These are phyloP conservation scores for Scrobipalpa costella DNA, from an alignment of 2,888 invertebrate species.

Conservation along the genomic window DNA sequence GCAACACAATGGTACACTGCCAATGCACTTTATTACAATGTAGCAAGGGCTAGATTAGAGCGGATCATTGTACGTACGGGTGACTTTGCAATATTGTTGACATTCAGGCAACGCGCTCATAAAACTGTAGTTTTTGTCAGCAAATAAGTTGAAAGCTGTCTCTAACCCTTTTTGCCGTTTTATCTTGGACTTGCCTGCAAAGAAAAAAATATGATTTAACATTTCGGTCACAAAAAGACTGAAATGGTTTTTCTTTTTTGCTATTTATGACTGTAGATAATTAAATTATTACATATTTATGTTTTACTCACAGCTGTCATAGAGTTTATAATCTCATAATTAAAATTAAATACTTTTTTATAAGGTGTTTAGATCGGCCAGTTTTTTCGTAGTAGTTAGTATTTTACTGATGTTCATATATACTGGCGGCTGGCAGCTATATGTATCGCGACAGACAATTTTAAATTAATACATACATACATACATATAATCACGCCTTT, in stretches of 20 bases:
- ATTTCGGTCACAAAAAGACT: neutral
- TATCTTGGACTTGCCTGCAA: neutral
- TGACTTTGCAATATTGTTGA: conserved; percentile 13
- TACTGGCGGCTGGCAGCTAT: too few relatives aligned
- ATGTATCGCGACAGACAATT: too few relatives aligned
- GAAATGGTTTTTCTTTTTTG: neutral
- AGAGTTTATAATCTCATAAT: too few relatives aligned
- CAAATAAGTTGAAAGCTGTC: conserved; percentile 17
- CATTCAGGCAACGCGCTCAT: conserved; percentile 22
- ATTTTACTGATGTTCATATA: too few relatives aligned
- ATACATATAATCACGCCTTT: too few relatives aligned
- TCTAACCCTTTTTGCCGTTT: conserved; percentile 13
- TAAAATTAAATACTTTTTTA: too few relatives aligned
- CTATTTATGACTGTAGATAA: too few relatives aligned
- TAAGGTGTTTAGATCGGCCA: too few relatives aligned
- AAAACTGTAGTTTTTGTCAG: conserved; percentile 26
- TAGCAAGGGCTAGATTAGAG: conserved; percentile 14
- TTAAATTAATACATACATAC: too few relatives aligned
- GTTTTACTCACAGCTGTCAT: too few relatives aligned
- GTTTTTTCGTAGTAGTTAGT: too few relatives aligned
- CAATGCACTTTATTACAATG: conserved; percentile 11
- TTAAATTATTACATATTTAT: too few relatives aligned
- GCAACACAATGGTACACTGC: conserved; percentile 10
- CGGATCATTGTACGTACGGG: conserved; percentile 9
- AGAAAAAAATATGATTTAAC: neutral